Percentiles rank a stretch among this genome's conserved stretches.
phyloP scores from a whole-genome alignment of 2,888 invertebrate species.

The Tricholauxania praeusta region DNA sequence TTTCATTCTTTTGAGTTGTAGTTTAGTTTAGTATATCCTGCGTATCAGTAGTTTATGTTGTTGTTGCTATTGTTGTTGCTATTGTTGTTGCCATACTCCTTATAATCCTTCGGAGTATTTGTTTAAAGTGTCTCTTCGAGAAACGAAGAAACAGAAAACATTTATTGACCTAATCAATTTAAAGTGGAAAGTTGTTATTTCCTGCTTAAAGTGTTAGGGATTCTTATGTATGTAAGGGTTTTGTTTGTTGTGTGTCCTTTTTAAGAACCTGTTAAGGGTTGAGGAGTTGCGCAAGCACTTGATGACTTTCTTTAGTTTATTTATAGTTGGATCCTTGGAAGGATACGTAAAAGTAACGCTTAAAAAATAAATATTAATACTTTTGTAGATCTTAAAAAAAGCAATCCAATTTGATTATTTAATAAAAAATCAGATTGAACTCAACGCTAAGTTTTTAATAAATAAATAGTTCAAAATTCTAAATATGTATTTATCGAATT shows the following conservation, averaged over 20 bases:
- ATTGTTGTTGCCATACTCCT: background rate
- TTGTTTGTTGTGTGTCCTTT: background rate
- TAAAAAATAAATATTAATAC: too few species aligned
- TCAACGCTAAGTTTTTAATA: too few species aligned
- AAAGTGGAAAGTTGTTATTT: constrained; percentile 9
- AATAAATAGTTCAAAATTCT: too few species aligned
- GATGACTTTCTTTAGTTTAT: too few species aligned
- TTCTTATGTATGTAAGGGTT: background rate
- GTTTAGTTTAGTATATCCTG: background rate
- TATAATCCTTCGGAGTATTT: background rate
- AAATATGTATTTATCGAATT: too few species aligned
- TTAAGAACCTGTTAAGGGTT: background rate
- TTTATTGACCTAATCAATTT: constrained; percentile 35
- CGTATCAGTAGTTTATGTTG: background rate
- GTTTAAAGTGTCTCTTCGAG: background rate
- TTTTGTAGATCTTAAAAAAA: too few species aligned
- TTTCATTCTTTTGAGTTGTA: too few species aligned
- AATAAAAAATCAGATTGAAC: too few species aligned
- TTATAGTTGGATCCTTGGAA: too few species aligned
- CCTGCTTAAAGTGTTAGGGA: background rate
- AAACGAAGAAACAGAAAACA: background rate
- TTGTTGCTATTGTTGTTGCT: background rate
- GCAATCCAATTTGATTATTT: too few species aligned
- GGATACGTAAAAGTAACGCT: too few species aligned
- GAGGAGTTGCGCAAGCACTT: too few species aligned